phyloP scores from a whole-genome alignment of 2,113 vertebrate genomes.

The Callocephalon fimbriatum region DNA sequence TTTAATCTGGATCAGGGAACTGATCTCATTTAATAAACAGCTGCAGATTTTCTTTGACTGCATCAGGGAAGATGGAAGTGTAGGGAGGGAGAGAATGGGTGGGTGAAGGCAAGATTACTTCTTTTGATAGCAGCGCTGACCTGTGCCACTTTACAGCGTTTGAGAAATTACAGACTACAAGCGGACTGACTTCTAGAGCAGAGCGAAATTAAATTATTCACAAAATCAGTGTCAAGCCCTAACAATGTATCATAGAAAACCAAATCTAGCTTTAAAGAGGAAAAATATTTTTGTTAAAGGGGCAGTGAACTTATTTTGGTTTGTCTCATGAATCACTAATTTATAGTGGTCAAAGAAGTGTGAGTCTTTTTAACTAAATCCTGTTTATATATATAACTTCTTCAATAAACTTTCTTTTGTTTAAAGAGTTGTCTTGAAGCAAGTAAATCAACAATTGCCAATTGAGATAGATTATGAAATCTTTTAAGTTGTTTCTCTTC shows the following conservation, averaged over 20 bases:
- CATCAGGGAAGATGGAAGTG: not conserved
- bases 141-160: not conserved
- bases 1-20: not conserved
- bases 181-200: not conserved
- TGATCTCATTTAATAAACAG: not conserved
- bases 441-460: not conserved
- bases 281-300: conserved; percentile 32
- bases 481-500: not conserved
- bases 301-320: not conserved
- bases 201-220: conserved; percentile 7
- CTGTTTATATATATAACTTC: not conserved
- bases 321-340: not conserved
- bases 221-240: conserved; percentile 35
- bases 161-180: not conserved
- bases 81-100: not conserved
- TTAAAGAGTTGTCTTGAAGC: not conserved
- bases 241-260: conserved; percentile 11
- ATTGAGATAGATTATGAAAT: not conserved
- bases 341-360: not conserved
- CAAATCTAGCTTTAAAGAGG: not conserved
- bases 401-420: not conserved
- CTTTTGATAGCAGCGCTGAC: conserved; percentile 13
- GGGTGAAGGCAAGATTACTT: not conserved
- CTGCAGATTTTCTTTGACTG: not conserved
- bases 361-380: not conserved